A percentile compares a stretch with the other conserved stretches of the same genome.
phyloP scores from a whole-genome alignment of 2,113 vertebrate genomes.

The Pantherophis guttatus region DNA sequence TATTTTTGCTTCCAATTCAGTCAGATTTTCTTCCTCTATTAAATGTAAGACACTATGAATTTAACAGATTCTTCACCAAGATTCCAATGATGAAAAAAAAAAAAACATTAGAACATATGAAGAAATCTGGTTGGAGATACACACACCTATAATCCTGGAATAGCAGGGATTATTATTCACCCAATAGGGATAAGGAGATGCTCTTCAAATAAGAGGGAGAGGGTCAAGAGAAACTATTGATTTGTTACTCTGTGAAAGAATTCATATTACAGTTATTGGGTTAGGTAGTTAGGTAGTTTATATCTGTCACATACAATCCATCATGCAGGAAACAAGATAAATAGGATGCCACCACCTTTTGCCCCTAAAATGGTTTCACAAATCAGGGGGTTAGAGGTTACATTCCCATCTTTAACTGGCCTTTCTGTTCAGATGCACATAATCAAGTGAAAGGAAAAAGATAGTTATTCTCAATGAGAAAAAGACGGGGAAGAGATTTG shows the following conservation, averaged over 20 bases:
- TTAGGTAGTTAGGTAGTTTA: neutral
- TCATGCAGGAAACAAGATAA: neutral
- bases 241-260: neutral
- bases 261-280: neutral
- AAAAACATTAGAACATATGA: neutral
- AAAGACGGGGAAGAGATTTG: neutral
- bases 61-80: constrained; percentile 30
- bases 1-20: neutral
- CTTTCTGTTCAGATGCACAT: neutral
- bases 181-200: neutral
- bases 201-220: neutral
- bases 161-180: neutral
- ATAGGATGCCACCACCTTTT: neutral
- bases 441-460: neutral
- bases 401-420: neutral
- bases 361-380: neutral
- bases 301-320: neutral
- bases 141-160: neutral
- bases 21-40: constrained; percentile 22
- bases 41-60: constrained; percentile 19
- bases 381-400: neutral
- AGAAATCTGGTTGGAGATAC: neutral
- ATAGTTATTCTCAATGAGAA: neutral
- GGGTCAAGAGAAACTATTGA: neutral
- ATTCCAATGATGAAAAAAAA: constrained; percentile 5